Conservation (phyloP, 1,140 invertebrate species). For the Pseudobourletiella spinata region DNA sequence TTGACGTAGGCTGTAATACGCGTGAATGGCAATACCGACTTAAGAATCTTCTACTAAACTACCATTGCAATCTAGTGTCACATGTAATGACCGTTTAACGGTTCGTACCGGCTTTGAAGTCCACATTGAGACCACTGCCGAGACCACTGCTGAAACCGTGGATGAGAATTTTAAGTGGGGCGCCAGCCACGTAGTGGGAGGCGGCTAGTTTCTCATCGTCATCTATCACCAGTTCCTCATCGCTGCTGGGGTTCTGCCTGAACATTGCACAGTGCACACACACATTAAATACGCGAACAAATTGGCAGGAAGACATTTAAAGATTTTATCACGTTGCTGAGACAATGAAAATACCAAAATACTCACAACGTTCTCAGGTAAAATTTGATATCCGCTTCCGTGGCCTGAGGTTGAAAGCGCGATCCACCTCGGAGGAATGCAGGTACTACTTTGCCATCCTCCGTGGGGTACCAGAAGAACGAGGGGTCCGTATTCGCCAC, state of each 20-base stretch:
- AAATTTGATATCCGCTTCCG: constrained; percentile 19
- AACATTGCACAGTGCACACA: not conserved
- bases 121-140: constrained; percentile 1
- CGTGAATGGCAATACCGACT: constrained; percentile 2
- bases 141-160: constrained; percentile 23
- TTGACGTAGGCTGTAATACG: not conserved
- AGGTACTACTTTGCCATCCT: constrained; percentile 2
- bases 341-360: not conserved
- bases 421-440: constrained; percentile 22
- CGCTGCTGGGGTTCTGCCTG: not conserved
- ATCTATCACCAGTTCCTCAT: not conserved
- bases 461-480: constrained; percentile 17
- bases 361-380: constrained; percentile 16
- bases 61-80: not conserved
- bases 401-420: not conserved
- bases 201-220: not conserved
- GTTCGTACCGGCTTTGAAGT: not conserved
- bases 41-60: not conserved
- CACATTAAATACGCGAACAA: too few relatives aligned
- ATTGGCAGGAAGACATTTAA: too few relatives aligned
- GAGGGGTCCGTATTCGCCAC: too few relatives aligned
- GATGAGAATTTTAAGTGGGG: constrained; percentile 10
- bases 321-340: not conserved
- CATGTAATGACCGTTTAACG: too few relatives aligned
- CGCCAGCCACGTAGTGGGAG: constrained; percentile 1